Evolutionary conservation across 2,797 vertebrate species (phyloP), one percentile per base, ranked within the genome.

Genomic region (Acropternis orthonyx): DNA sequence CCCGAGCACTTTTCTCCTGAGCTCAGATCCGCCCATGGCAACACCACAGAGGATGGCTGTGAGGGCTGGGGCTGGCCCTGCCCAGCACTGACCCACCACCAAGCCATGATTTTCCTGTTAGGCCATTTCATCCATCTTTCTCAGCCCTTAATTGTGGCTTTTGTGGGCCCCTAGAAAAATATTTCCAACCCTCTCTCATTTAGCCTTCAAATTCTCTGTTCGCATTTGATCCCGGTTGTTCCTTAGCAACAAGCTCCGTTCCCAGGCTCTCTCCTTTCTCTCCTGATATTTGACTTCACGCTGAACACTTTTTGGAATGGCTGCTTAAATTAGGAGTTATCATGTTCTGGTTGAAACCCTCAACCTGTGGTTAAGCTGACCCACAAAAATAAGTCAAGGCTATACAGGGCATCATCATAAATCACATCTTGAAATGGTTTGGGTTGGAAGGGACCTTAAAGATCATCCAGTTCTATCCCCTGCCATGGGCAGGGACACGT

Each of bases 191-290:
- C 30, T 34, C 58, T 88, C 75, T 61, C 85, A 26, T 88, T 65
- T 43, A 68, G 69, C 67, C 92, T 65, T 67, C 72, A 74, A 44
- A 46, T 67, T 54, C 79, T 71, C 76, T 36, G 72, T 5, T 80
- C 27, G 1, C 75, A 30, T 83, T 89, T 82, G 58, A 56, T 72
- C 69, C 81, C 12, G 4, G 51, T 23, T 54, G 87, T 91, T 85
- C 48, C 95, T 88, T 85, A 96, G 95, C 95, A 95, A 94, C 96
- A 34, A 75, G 79, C 74, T 63, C 62, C 0, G 21, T 76, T 93
- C 94, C 89, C 92, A 92, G 91, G 92, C 86, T 78, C 92, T 56
- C 89, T 32, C 51, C 3, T 75, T 89, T 68, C 85, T 27, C 88
- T 68, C 84, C 67, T 5, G 27, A 12, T 68, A 62, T 49, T 95